phyloP scores from a whole-genome alignment of 2,113 vertebrate species.

The Bos indicus region DNA sequence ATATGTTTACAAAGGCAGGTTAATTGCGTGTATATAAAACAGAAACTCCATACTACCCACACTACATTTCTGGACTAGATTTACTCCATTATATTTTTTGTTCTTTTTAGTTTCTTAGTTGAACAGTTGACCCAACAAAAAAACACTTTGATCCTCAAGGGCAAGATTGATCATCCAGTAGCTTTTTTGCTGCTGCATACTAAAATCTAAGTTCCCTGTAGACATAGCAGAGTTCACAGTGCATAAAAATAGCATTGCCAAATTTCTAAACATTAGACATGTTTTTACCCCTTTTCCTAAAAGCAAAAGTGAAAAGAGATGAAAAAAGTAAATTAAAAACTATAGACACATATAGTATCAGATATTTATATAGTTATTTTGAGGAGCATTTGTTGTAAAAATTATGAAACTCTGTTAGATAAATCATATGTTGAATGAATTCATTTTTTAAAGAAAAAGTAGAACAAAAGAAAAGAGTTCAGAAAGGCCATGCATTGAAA shows the following conservation, averaged over 20 bases:
- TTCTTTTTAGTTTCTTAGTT: background rate
- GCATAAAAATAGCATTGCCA: conserved; percentile 6
- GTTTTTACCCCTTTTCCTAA: background rate
- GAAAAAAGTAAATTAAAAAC: background rate
- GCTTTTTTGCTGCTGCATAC: background rate
- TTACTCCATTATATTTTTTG: conserved; percentile 19
- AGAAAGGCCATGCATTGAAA: background rate
- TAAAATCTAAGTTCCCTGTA: conserved; percentile 11
- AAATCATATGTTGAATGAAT: background rate
- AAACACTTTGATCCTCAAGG: conserved; percentile 54
- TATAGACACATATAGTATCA: background rate
- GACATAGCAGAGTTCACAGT: background rate
- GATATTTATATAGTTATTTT: background rate
- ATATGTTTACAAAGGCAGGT: background rate
- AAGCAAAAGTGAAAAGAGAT: background rate
- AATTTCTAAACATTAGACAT: background rate
- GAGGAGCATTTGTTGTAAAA: conserved; percentile 10
- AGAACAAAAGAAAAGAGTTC: background rate
- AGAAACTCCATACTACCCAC: background rate
- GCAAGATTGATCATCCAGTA: conserved; percentile 6
- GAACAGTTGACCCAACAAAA: conserved; percentile 37
- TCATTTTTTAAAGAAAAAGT: background rate
- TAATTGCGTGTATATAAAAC: background rate
- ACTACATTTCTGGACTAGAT: background rate
- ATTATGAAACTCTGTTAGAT: background rate